phyloP scores from a whole-genome alignment of 2,113 vertebrate genomes.

The Halcyon malimbica region DNA sequence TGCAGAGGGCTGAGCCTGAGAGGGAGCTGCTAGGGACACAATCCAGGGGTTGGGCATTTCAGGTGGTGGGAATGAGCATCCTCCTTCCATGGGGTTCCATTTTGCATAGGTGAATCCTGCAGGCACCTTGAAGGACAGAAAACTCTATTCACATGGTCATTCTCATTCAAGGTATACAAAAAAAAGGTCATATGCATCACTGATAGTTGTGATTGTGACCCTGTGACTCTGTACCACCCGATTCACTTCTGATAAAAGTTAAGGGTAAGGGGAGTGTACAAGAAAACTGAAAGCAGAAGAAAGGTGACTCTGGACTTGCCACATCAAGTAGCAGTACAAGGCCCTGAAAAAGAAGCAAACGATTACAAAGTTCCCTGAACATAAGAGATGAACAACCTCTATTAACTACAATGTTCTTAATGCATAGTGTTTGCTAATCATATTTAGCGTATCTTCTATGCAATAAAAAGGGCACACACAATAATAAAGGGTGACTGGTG shows the following conservation, averaged over 20 bases:
- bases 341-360: background rate
- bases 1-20: background rate
- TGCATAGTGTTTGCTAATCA: background rate
- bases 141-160: background rate
- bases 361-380: background rate
- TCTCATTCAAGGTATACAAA: rapidly evolving
- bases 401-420: background rate
- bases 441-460: background rate
- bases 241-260: background rate
- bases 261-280: background rate
- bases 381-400: rapidly evolving
- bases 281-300: background rate
- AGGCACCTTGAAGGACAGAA: background rate
- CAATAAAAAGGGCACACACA: background rate
- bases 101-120: background rate
- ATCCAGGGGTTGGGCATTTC: rapidly evolving
- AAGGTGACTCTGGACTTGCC: background rate
- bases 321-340: background rate
- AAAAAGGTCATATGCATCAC: rapidly evolving
- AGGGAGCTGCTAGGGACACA: background rate
- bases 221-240: background rate
- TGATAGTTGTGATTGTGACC: background rate
- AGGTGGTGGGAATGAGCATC: rapidly evolving
- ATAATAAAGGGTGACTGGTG: background rate
- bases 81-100: background rate